Base-by-base conservation (phyloP, 1,140 invertebrate species). In the Dendrolimus kikuchii region DNA sequence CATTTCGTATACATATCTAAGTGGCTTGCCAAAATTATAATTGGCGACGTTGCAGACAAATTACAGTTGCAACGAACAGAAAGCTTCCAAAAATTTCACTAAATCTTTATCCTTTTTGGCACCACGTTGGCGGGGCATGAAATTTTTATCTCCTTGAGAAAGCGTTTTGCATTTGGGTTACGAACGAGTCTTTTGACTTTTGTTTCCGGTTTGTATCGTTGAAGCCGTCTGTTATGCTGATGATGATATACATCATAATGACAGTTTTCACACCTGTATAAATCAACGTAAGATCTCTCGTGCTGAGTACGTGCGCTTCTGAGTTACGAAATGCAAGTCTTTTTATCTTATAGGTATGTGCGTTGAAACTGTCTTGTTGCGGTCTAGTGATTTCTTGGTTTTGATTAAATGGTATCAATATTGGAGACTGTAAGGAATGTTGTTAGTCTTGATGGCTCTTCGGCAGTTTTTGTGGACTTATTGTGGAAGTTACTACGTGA, bases 131-230 rank as follows among this genome's bases (percentile, higher is more conserved):
- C 42, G 46, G 55, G 55, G 61, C 59, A 62, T 72, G 66, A 68
- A 66, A 57, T 55, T 71, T 74, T 73, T 77, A 79, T 74, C 71
- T 68, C 54, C 56, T 62, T 47, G 71, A 60, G 73, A 72, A 76
- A 77, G 71, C 61, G 37, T 37, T 47, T 23, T 44, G 61, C 46
- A 57, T 66, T 69, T 62, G 71, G 62, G 64, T 65, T 59, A 57
- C 53, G 47, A 55, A n/a, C 38, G 47, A 55, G 60, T 45, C 23
- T n/a, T 5, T 8, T 5, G 43, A n/a, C n/a, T 38, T 50, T 60
- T 46, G 52, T 68, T 71, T 74, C 60, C 61, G 62, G 62, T 64
- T 60, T 47, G 51, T 58, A 60, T 64, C 59, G 49, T 59, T 59
- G 57, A 49, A 55, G 63, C 53, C 62, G 71, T 64, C 68, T 58